Evolutionary conservation across 1,140 invertebrate genomes (phyloP), one percentile per base, ranked within the genome.

Genomic region (Parapsyche elsis): DNA sequence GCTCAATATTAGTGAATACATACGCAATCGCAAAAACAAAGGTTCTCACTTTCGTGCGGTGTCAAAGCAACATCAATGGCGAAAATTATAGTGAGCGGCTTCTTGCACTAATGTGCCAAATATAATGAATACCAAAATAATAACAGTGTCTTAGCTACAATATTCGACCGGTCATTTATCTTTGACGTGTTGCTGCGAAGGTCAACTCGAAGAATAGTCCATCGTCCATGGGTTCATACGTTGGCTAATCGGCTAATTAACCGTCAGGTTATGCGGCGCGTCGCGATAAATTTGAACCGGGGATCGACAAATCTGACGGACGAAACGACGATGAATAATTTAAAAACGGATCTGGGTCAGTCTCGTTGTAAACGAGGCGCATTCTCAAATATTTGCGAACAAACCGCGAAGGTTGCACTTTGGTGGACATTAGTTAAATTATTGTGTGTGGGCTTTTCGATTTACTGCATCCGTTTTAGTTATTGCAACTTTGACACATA

Each of bases 311-410:
- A 23, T 23, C 71, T 12, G 71, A 14, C 10, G 67, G 16, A 10
- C 67, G 67, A 71, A 10, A 12, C 61, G 67, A 71, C 16, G 67
- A 23, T 74, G 71, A 74, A 74, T 74, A 74, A 46, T 46, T 74
- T 74, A 73, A 75, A 57, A 71, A 53, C 16, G 19, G 19, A 75
- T 75, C 73, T 75, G 73, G 73, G 73, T 75, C 73, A 75, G 2
- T 57, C 73, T 75, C 45, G 73, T 75, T 75, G 12, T 74, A n/a
- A n/a, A 19, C 59, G 16, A 2, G 5, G 59, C 59, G 21, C 21
- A 21, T 75, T 75, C 24, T 75, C 21, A 75, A 75, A 75, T 75
- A 9, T 67, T 67, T 57, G 9, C 45, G 46, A 49, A 19, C 23
- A 21, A 57, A 57, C 10, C 19, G 10, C 73, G 73, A 75, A 75